Percentiles rank a stretch among this genome's conserved stretches.
These are phyloP conservation scores for Nemoura dubitans DNA, from an alignment of 2,888 invertebrate species.

Conservation along the genomic window DNA sequence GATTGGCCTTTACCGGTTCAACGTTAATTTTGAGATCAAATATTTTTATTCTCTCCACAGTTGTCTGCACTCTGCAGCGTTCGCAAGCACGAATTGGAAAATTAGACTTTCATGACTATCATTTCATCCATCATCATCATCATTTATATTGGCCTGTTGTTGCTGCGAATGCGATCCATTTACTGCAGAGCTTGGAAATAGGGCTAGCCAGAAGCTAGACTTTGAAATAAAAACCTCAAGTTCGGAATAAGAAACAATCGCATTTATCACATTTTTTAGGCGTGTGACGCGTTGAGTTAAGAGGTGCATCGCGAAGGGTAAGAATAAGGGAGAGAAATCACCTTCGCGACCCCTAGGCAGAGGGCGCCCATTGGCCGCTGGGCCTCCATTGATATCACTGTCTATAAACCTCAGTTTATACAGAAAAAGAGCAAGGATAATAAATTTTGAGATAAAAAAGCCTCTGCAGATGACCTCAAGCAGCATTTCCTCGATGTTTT, in stretches of 20 bases:
- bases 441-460: neutral
- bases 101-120: neutral
- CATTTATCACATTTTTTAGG: slow-evolving; percentile 4
- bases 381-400: slow-evolving; percentile 1
- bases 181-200: neutral
- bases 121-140: neutral
- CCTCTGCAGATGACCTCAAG: slow-evolving; percentile 15
- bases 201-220: neutral
- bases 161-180: neutral
- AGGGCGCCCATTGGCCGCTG: neutral
- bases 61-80: neutral
- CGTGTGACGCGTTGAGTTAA: neutral
- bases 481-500: slow-evolving; percentile 20
- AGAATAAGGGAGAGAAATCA: neutral
- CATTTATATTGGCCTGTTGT: neutral
- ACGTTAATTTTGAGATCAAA: neutral
- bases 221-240: neutral
- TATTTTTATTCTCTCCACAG: too few species aligned
- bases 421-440: neutral
- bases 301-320: neutral
- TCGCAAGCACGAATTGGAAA: neutral
- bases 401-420: neutral
- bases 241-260: neutral
- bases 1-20: neutral
- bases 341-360: neutral